Evolutionary conservation across 1,140 invertebrate genomes (phyloP), one percentile per base, ranked within the genome.

Genomic region (Pseudomyrmex cubaensis): DNA sequence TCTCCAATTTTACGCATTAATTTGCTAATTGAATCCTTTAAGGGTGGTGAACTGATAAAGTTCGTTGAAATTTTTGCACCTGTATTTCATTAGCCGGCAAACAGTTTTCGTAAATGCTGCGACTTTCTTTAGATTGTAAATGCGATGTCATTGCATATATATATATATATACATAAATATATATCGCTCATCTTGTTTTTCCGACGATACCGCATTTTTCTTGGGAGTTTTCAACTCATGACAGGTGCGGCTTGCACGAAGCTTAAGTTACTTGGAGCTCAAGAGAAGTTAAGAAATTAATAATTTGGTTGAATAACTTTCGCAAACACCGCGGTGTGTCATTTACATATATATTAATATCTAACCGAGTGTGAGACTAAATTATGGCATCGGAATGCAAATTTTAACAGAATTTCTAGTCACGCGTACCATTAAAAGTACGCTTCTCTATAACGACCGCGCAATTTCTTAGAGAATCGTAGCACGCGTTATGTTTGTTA

Each of bases 1-100:
- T 84, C 64, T 62, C 57, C 57, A 84, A 84, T 84, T 84, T 84
- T 84, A 84, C 77, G 66, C 83, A 84, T 84, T 84, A 84, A 84
- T 82, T 70, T 84, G 61, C 83, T 84, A 84, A 84, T 84, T 82
- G 83, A 84, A 84, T 84, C 76, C n/a, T 56, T 25, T 54, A 69
- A 76, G 57, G 52, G 67, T 25, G 54, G 76, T 59, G 54, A 54
- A 80, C 50, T 80, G 66, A 80, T 80, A 80, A 78, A 74, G 56
- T 67, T 82, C 17, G 62, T 73, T 52, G 20, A 54, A 73, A 63
- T 85, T 62, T 80, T 62, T 22, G 0, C 13, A 8, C 9, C 59
- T 25, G 10, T 85, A 78, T 25, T 70, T 56, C 48, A 44, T 35
- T 72, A 85, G 44, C 9, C 46, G 25, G 44, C 64, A 57, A 35